phyloP scores from a whole-genome alignment of 2,797 vertebrate species.

The Xenopus petersii region DNA sequence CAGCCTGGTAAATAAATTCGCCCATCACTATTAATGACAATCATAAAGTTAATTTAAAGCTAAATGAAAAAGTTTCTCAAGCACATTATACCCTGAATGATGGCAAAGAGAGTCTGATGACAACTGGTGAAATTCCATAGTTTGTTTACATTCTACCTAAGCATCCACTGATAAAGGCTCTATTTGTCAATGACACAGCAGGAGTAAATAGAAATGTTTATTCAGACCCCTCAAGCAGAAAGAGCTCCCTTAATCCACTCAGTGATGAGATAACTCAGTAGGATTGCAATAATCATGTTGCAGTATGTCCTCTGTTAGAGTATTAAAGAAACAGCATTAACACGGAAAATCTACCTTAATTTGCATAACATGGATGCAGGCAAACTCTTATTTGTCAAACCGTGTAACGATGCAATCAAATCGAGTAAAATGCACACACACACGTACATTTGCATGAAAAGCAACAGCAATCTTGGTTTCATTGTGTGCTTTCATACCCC shows the following conservation, averaged over 20 bases:
- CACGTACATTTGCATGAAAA: no score
- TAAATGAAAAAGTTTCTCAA: no score
- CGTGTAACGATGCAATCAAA: no score
- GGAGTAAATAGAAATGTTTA: conserved; percentile 73
- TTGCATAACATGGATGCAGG: conserved; percentile 62
- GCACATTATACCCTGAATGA: conserved; percentile 16
- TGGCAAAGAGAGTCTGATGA: conserved; percentile 23
- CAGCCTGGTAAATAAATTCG: no score
- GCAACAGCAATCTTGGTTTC: no score
- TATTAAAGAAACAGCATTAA: conserved; percentile 60
- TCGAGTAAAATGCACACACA: no score
- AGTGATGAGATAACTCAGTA: conserved; percentile 69
- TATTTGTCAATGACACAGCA: conserved; percentile 69
- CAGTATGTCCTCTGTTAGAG: conserved; percentile 65
- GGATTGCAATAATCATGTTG: conserved; percentile 73
- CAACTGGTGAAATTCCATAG: conserved; percentile 31
- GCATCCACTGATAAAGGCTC: conserved; percentile 58
- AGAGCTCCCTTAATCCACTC: conserved; percentile 69
- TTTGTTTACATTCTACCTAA: conserved; percentile 59
- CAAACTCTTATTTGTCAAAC: conserved; percentile 52
- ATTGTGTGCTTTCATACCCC: no score
- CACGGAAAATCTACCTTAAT: conserved; percentile 56
- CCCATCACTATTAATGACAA: no score
- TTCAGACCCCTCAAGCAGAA: conserved; percentile 67
- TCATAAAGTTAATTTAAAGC: no score